Evolutionary conservation across 2,113 vertebrate species (phyloP).

Genomic region (Lepus europaeus): DNA sequence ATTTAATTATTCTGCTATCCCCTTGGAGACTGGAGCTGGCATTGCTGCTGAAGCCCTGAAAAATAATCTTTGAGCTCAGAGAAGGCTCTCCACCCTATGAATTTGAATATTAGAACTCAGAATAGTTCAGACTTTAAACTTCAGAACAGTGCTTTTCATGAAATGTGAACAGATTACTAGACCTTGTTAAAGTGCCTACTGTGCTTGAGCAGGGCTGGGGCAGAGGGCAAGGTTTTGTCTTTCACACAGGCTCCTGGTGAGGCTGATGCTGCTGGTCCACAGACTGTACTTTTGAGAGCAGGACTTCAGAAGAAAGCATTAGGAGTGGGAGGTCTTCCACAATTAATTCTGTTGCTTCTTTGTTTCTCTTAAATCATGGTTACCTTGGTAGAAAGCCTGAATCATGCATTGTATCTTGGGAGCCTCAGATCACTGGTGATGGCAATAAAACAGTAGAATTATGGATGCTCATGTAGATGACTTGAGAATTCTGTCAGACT

Average conservation of each 20-base stretch:
- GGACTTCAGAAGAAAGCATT: not conserved
- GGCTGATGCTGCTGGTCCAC: not conserved
- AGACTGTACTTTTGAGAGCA: not conserved
- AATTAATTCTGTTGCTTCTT: not conserved
- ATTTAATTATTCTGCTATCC: not conserved
- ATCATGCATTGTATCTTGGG: not conserved
- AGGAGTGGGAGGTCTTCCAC: not conserved
- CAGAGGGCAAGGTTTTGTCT: not conserved
- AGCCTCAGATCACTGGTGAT: not conserved
- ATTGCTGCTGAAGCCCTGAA: not conserved
- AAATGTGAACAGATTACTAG: not conserved
- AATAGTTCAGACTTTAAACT: not conserved
- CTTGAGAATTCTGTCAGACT: not conserved
- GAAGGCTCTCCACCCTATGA: not conserved
- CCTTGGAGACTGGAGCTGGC: not conserved
- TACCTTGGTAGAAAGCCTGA: not conserved
- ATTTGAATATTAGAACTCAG: not conserved
- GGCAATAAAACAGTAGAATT: not conserved
- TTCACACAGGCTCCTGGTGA: not conserved
- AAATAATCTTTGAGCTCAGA: not conserved
- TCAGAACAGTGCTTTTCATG: not conserved
- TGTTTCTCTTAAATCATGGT: not conserved
- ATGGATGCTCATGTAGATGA: not conserved
- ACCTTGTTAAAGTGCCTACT: constrained; percentile 28
- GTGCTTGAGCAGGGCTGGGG: not conserved